A percentile compares a stretch with the other conserved stretches of the same genome.
Evolutionary conservation across 2,888 invertebrate species (phyloP).

Genomic region (Cerastis leucographa): DNA sequence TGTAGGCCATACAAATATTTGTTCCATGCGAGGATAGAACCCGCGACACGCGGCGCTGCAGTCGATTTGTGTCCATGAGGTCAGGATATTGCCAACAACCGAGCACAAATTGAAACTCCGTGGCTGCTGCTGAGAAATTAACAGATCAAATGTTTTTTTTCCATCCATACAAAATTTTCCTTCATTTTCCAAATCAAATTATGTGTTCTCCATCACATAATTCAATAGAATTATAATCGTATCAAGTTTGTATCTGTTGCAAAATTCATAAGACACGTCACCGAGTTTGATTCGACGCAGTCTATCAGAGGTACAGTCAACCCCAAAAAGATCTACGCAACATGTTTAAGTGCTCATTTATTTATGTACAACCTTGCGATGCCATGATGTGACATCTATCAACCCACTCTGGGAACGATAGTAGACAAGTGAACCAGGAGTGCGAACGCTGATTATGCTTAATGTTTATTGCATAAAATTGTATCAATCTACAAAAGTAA

Average conservation of each 20-base stretch:
- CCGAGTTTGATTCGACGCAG: constrained; percentile 43
- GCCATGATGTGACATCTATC: not conserved
- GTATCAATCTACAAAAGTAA: not conserved
- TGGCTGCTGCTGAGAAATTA: not conserved
- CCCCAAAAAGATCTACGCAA: not conserved
- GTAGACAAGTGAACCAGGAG: not conserved
- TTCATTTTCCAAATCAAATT: constrained; percentile 16
- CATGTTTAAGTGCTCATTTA: not conserved
- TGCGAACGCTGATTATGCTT: not conserved
- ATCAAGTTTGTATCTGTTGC: constrained; percentile 48
- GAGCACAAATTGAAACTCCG: not conserved
- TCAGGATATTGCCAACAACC: not conserved
- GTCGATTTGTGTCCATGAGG: too few species aligned
- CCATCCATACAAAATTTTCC: not conserved
- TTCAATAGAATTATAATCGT: constrained; percentile 46
- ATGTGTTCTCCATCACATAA: constrained; percentile 14
- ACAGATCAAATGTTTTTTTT: constrained; percentile 15
- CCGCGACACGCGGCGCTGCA: too few species aligned
- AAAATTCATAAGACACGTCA: constrained; percentile 63
- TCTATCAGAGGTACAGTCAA: constrained; percentile 55
- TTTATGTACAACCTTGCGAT: not conserved
- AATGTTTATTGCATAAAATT: not conserved
- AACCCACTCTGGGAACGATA: not conserved
- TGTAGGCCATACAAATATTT: too few species aligned
- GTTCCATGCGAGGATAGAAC: too few species aligned